phyloP scores from a whole-genome alignment of 2,113 vertebrate genomes.

The Montifringilla adamsi region DNA sequence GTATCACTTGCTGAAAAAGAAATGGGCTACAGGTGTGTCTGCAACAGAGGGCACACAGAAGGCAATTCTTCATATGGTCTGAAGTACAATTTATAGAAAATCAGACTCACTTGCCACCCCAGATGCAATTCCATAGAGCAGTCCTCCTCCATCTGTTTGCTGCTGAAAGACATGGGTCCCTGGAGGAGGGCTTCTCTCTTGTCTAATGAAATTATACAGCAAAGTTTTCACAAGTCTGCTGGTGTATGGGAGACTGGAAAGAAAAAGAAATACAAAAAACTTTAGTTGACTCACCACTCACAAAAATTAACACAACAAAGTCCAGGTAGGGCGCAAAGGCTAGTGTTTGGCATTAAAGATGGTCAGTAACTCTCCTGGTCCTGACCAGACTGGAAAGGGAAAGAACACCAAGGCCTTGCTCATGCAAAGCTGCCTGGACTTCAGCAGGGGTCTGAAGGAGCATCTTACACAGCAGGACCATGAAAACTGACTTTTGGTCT shows the following conservation, averaged over 20 bases:
- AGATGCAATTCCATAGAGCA: conserved; percentile 93
- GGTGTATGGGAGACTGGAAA: conserved; percentile 86
- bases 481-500: background rate
- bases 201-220: conserved; percentile 96
- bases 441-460: background rate
- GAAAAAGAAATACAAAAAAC: background rate
- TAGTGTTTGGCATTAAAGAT: background rate
- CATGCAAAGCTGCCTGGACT: background rate
- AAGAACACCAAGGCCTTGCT: background rate
- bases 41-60: background rate
- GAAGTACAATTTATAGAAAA: background rate
- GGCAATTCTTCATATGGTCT: background rate
- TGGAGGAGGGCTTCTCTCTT: conserved; percentile 92
- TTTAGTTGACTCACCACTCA: background rate
- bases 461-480: background rate
- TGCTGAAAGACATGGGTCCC: conserved; percentile 84
- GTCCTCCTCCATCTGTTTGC: conserved; percentile 85
- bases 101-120: conserved; percentile 92
- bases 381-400: background rate
- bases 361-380: background rate
- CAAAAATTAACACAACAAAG: background rate
- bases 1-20: background rate
- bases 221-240: conserved; percentile 97
- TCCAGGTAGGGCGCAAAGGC: background rate
- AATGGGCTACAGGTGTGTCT: background rate